Conservation (phyloP, 1,140 invertebrate genomes). For the Orius laevigatus region DNA sequence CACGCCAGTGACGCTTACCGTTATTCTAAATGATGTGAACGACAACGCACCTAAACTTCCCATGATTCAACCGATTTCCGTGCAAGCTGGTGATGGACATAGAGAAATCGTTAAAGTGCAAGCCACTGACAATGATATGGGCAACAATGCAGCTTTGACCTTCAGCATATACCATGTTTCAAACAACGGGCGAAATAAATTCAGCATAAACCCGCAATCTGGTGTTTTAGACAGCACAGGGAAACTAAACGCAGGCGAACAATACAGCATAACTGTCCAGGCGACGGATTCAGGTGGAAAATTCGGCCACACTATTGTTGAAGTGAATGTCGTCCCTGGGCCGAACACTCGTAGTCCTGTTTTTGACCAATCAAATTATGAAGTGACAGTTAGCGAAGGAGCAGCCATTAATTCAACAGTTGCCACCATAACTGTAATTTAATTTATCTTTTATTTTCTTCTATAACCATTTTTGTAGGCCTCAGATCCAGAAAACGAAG, state of each 20-base stretch:
- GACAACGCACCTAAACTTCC: constrained; percentile 66
- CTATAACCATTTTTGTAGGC: constrained; percentile 36
- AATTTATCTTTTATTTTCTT: neutral
- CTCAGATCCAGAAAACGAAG: constrained; percentile 74
- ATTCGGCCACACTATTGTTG: constrained; percentile 57
- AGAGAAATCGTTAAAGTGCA: constrained; percentile 60
- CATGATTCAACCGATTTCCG: constrained; percentile 53
- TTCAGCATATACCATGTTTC: constrained; percentile 80
- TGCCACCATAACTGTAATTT: constrained; percentile 41
- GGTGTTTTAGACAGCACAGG: constrained; percentile 46
- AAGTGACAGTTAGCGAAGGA: constrained; percentile 73
- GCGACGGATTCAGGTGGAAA: constrained; percentile 31
- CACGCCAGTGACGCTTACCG: constrained; percentile 58
- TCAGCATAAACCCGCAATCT: constrained; percentile 62
- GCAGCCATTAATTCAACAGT: constrained; percentile 72
- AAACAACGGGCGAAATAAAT: constrained; percentile 72
- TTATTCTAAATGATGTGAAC: constrained; percentile 64
- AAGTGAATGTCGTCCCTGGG: constrained; percentile 61
- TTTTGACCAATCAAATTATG: constrained; percentile 61
- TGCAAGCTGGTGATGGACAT: constrained; percentile 63
- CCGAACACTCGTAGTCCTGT: constrained; percentile 71
- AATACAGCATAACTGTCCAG: constrained; percentile 71
- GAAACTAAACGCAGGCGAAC: constrained; percentile 65
- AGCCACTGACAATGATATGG: constrained; percentile 71
- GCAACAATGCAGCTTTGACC: constrained; percentile 60